A percentile compares a stretch with the other conserved stretches of the same genome.
Conservation (phyloP, 2,888 invertebrate species). For the Scotopteryx bipunctaria region DNA sequence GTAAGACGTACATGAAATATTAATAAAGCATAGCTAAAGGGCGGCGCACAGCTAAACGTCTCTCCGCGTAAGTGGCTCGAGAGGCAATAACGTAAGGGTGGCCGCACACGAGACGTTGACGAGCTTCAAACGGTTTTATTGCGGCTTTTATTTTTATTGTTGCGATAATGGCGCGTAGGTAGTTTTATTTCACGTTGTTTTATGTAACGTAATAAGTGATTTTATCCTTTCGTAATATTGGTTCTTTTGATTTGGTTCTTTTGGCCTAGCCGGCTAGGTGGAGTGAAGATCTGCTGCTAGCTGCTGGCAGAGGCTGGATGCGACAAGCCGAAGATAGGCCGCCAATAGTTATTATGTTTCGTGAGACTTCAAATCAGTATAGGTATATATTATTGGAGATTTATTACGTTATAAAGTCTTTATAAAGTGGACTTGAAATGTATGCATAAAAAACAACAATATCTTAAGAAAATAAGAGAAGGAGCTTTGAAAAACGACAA, state of each 20-base stretch:
- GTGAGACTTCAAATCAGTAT: too few relatives aligned
- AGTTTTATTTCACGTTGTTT: conserved; percentile 14
- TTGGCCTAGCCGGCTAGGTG: too few relatives aligned
- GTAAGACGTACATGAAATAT: conserved; percentile 25
- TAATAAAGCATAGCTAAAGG: conserved; percentile 31
- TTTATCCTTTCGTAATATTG: not conserved
- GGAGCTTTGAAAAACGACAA: conserved; percentile 16
- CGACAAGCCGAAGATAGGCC: too few relatives aligned
- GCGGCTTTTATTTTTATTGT: conserved; percentile 34
- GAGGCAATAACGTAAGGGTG: conserved; percentile 40
- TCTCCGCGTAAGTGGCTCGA: conserved; percentile 32
- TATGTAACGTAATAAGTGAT: conserved; percentile 1
- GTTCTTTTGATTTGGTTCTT: not conserved
- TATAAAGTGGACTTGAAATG: too few relatives aligned
- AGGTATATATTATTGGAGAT: too few relatives aligned
- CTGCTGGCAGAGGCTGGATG: too few relatives aligned
- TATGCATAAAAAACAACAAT: too few relatives aligned
- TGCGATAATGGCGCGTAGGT: conserved; percentile 22
- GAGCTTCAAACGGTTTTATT: conserved; percentile 34
- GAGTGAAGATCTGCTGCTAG: too few relatives aligned
- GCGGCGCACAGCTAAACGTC: conserved; percentile 39
- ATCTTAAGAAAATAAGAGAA: too few relatives aligned
- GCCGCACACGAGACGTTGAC: conserved; percentile 34
- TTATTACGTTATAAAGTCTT: too few relatives aligned
- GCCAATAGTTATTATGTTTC: too few relatives aligned